Evolutionary conservation across 2,797 vertebrate species (phyloP).

Genomic region (Lagodon rhomboides): DNA sequence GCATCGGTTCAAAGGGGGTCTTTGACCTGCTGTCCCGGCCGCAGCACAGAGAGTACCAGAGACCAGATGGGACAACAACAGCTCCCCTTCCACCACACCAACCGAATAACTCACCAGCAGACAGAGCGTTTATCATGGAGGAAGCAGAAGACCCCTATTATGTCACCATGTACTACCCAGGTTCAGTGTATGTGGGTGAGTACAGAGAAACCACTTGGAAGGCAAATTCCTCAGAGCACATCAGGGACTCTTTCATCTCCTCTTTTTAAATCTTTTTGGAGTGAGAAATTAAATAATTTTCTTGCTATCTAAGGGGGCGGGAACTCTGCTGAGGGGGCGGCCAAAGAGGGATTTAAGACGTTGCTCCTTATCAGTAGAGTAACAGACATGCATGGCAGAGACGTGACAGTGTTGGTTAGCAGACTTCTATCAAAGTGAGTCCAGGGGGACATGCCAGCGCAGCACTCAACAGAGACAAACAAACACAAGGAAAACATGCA

Average conservation of each 20-base stretch:
- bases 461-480: constrained; percentile 29
- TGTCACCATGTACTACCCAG: constrained; percentile 74
- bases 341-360: constrained; percentile 54
- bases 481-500: constrained; percentile 43
- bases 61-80: constrained; percentile 38
- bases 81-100: constrained; percentile 27
- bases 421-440: constrained; percentile 51
- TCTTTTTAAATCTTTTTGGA: constrained; percentile 25
- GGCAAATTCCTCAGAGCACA: constrained; percentile 16
- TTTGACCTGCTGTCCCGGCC: constrained; percentile 45
- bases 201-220: constrained; percentile 48
- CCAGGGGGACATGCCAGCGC: constrained; percentile 28
- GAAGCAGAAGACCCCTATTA: constrained; percentile 76
- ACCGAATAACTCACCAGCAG: constrained; percentile 44
- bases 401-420: constrained; percentile 53
- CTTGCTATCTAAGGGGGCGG: constrained; percentile 26
- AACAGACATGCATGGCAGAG: constrained; percentile 66
- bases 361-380: constrained; percentile 75
- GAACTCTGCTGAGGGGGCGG: constrained; percentile 31
- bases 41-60: constrained; percentile 49
- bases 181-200: constrained; percentile 82
- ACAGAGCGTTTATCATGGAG: constrained; percentile 62
- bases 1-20: constrained; percentile 53
- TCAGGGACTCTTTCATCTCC: constrained; percentile 9
- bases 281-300: constrained; percentile 34